Evolutionary conservation across 2,888 invertebrate genomes (phyloP).

Genomic region (Lampropteryx suffumata): DNA sequence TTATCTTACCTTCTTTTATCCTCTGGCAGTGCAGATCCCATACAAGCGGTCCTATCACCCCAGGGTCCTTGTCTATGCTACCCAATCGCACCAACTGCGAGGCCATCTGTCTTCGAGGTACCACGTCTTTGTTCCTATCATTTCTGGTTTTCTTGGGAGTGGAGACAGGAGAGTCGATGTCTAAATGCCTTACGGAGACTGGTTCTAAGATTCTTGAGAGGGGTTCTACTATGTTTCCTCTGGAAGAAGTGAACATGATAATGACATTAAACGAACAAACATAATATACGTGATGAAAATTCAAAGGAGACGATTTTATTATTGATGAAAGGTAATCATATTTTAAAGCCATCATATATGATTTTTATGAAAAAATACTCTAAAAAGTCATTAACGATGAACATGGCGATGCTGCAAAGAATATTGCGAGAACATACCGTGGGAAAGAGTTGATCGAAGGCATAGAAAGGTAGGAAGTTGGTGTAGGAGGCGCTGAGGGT

Average conservation of each 20-base stretch:
- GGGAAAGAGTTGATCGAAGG: conserved; percentile 93
- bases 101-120: conserved; percentile 71
- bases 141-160: conserved; percentile 47
- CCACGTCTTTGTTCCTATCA: conserved; percentile 48
- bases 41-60: conserved; percentile 91
- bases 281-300: too few relatives aligned
- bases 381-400: too few relatives aligned
- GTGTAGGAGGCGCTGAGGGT: conserved; percentile 76
- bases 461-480: conserved; percentile 93
- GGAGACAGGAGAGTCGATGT: conserved; percentile 74
- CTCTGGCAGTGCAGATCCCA: conserved; percentile 91
- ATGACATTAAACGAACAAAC: neutral
- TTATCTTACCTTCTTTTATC: conserved; percentile 77
- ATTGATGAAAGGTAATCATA: too few relatives aligned
- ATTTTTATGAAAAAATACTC: too few relatives aligned
- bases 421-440: conserved; percentile 66
- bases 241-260: conserved; percentile 45
- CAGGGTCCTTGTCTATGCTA: conserved; percentile 91
- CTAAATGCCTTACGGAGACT: conserved; percentile 88
- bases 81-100: conserved; percentile 84
- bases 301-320: too few relatives aligned
- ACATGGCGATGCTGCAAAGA: too few relatives aligned
- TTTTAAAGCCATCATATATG: too few relatives aligned
- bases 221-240: conserved; percentile 89
- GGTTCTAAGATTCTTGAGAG: conserved; percentile 90